Evolutionary conservation across 64 coral and sea anemone genomes (phyloP), one percentile per base, ranked within the genome.

Genomic region (Porites lutea): DNA sequence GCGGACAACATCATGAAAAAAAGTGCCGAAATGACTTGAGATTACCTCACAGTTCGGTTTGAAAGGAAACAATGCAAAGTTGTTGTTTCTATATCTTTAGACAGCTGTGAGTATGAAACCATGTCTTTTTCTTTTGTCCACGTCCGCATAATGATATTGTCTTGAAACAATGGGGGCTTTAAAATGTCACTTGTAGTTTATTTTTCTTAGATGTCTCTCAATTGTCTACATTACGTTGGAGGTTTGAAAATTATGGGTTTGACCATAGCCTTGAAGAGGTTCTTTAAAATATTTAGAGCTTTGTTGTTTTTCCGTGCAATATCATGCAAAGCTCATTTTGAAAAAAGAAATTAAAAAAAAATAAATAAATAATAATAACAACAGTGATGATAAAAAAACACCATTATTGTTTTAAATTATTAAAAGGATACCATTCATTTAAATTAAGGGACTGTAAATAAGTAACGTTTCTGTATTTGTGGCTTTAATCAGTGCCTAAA

Each of bases 11-110:
- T 48, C 27, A 37, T 65, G 15, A n/a, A 44, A 2, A 63, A 48
- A n/a, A n/a, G 73, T 82, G 44, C 37, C 13, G 60, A 82, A 82
- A 82, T 65, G 79, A 48, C 44, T 45, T n/a, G 14, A 50, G 44
- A 65, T 18, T 51, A 65, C 12, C 48, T 60, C 16, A 15, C 3
- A 48, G 58, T 65, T 60, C 16, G 11, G 15, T 44, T 44, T n/a
- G 14, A 52, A 50, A 18, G 48, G 3, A 52, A 77, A 54, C 57
- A 80, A 60, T 68, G 63, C 62, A 69, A 84, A 50, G 61, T 69
- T 68, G 69, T 50, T 68, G 81, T 84, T 84, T 11, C 18, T 14
- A 37, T 37, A 3, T 51, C 81, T 51, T 51, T 12, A 5, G 62
- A 23, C 81, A 84, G 62, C 61, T 68, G 45, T 68, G 16, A 9